A percentile compares a stretch with the other conserved stretches of the same genome.
phyloP scores from a whole-genome alignment of 1,140 invertebrate genomes.

The Diachasmimorpha longicaudata region DNA sequence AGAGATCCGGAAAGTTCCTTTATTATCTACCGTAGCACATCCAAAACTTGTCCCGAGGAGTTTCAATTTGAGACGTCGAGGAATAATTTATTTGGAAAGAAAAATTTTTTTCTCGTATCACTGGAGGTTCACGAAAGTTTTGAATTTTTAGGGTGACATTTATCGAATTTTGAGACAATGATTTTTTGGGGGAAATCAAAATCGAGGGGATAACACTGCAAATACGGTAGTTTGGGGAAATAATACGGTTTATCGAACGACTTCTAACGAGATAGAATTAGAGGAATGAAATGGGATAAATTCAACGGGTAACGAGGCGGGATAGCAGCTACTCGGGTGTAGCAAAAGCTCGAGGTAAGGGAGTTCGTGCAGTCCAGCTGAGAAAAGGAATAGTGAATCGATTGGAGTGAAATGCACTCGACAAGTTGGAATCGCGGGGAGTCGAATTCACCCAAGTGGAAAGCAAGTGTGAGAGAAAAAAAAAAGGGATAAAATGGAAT shows the following conservation, averaged over 20 bases:
- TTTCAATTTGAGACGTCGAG: no score
- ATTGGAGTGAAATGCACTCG: constrained; percentile 6
- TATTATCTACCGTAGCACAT: no score
- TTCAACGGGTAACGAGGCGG: constrained; percentile 14
- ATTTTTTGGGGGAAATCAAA: no score
- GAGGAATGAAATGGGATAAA: constrained; percentile 8
- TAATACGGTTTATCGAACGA: neutral
- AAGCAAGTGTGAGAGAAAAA: neutral
- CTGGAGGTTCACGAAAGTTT: no score
- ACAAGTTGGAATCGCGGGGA: constrained; percentile 17
- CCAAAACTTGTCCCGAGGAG: no score
- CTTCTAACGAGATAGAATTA: constrained; percentile 10
- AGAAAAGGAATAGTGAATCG: neutral
- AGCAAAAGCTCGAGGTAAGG: neutral
- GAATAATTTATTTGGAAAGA: no score
- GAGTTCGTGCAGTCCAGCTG: neutral
- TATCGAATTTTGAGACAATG: no score
- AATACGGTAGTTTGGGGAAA: neutral
- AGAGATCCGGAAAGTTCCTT: no score
- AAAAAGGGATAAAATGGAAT: neutral
- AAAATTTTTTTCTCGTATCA: no score
- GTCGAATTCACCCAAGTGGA: constrained; percentile 18
- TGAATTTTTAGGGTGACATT: no score
- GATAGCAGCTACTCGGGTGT: constrained; percentile 10
- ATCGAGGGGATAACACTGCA: no score